These are phyloP conservation scores for Mimas tiliae DNA, from an alignment of 2,888 invertebrate genomes.

Conservation along the genomic window DNA sequence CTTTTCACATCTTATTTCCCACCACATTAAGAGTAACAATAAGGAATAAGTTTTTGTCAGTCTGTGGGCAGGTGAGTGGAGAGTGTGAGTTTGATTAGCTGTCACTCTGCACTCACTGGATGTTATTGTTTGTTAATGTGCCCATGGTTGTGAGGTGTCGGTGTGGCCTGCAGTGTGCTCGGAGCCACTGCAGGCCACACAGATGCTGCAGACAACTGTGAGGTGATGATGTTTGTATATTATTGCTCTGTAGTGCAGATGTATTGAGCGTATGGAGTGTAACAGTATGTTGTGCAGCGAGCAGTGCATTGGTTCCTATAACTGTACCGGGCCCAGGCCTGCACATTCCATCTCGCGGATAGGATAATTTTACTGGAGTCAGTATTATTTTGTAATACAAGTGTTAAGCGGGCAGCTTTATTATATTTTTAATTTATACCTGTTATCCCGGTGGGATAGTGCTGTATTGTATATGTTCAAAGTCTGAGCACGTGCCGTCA, in stretches of 20 bases:
- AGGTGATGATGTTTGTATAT: constrained; percentile 79
- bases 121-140: constrained; percentile 75
- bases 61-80: constrained; percentile 44
- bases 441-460: constrained; percentile 81
- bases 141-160: constrained; percentile 51
- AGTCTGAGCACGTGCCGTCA: constrained; percentile 77
- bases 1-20: constrained; percentile 34
- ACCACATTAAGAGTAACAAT: constrained; percentile 40
- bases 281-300: constrained; percentile 63
- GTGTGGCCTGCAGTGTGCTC: constrained; percentile 42
- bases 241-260: constrained; percentile 63
- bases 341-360: constrained; percentile 80
- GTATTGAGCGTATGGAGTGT: constrained; percentile 73
- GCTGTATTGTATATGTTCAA: constrained; percentile 83
- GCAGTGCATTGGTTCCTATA: constrained; percentile 70
- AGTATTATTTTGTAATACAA: constrained; percentile 84
- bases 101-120: constrained; percentile 50
- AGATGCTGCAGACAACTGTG: constrained; percentile 62
- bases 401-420: constrained; percentile 83
- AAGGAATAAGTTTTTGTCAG: constrained; percentile 45
- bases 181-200: constrained; percentile 43
- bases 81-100: constrained; percentile 39
- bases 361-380: constrained; percentile 81
- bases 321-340: constrained; percentile 62
- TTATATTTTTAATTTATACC: constrained; percentile 79